Percentiles rank a stretch among this genome's conserved stretches.
Conservation (phyloP, 2,888 invertebrate genomes). For the Drosophila robusta region DNA sequence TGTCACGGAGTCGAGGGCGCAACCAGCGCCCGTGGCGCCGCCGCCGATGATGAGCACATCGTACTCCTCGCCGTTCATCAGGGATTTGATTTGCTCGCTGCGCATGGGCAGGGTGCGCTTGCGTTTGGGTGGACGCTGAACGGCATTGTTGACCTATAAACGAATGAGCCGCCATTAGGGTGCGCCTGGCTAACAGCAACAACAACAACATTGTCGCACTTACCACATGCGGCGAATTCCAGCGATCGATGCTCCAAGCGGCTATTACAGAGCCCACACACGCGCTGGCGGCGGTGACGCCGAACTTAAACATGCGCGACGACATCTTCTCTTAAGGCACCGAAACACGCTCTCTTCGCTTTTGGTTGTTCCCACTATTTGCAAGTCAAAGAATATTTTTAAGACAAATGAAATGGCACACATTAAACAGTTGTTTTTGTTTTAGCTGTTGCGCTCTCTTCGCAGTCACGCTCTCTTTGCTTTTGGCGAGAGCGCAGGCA, state of each 20-base stretch:
- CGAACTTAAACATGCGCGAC: constrained; percentile 84
- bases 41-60: constrained; percentile 98
- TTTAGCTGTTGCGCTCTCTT: constrained; percentile 6
- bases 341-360: constrained; percentile 18
- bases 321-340: constrained; percentile 74
- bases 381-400: constrained; percentile 29
- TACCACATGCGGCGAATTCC: constrained; percentile 79
- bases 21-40: constrained; percentile 98
- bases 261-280: constrained; percentile 83
- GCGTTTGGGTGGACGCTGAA: constrained; percentile 83
- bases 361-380: constrained; percentile 6
- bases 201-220: constrained; percentile 3
- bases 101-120: constrained; percentile 93
- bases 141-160: constrained; percentile 81
- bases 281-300: constrained; percentile 84
- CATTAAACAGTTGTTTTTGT: not conserved
- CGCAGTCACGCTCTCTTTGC: constrained; percentile 11
- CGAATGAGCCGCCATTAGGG: not conserved
- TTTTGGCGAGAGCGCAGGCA: constrained; percentile 1
- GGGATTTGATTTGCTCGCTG: constrained; percentile 90
- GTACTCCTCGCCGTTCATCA: constrained; percentile 92
- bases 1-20: constrained; percentile 96
- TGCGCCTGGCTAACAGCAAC: not conserved
- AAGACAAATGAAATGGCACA: constrained; percentile 9
- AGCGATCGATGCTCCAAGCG: constrained; percentile 81